Percentiles rank a stretch among this genome's conserved stretches.
Conservation (phyloP, 2,888 invertebrate species). For the Eilema sororculum region DNA sequence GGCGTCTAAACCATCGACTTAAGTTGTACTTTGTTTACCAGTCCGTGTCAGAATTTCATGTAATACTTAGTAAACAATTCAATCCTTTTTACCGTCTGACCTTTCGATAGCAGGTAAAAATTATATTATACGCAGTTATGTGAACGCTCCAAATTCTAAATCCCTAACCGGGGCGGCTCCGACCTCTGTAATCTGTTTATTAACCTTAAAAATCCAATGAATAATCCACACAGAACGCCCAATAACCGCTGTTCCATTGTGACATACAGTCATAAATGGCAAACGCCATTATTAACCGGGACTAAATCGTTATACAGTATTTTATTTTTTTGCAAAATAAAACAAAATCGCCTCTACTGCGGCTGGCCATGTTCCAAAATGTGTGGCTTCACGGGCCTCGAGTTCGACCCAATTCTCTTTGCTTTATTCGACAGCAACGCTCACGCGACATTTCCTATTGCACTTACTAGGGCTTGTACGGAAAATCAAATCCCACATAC, state of each 20-base stretch:
- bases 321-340: conserved; percentile 74
- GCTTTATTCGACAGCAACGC: conserved; percentile 73
- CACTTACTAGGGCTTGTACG: conserved; percentile 63
- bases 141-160: conserved; percentile 35
- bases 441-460: conserved; percentile 79
- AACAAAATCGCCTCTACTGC: conserved; percentile 69
- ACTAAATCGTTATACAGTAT: conserved; percentile 68
- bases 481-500: conserved; percentile 69
- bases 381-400: conserved; percentile 42
- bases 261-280: conserved; percentile 51
- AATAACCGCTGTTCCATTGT: conserved; percentile 51
- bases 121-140: conserved; percentile 31
- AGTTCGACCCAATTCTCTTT: conserved; percentile 76
- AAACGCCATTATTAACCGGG: conserved; percentile 51
- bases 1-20: background rate
- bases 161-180: conserved; percentile 22
- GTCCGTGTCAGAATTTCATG: background rate
- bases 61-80: conserved; percentile 40
- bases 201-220: conserved; percentile 49
- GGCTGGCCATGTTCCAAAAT: conserved; percentile 80
- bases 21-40: background rate
- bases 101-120: conserved; percentile 36
- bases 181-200: conserved; percentile 49
- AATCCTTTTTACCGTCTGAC: conserved; percentile 23
- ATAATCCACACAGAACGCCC: conserved; percentile 45